Base-by-base conservation (phyloP, 2,888 invertebrate species). In the Augiades crinisus region DNA sequence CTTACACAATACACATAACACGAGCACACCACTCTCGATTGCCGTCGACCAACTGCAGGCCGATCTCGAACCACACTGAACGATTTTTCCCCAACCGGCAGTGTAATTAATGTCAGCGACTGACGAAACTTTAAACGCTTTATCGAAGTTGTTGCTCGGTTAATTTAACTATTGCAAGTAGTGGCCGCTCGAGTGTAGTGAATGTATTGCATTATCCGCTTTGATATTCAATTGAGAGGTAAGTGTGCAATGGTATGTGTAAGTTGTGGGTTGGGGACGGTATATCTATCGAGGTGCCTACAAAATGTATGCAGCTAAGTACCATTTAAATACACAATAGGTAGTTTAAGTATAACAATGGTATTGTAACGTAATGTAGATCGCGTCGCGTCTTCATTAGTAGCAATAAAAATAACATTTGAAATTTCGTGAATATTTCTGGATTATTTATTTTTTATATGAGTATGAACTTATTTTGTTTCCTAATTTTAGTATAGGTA, bases 61-160 rank as follows among this genome's bases (percentile, higher is more conserved):
- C 70, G 64, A 60, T 63, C 62, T 68, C 68, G 65, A 73, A 67
- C 67, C 63, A 68, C 68, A 72, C 68, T 79, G 76, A 78, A 84
- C 85, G 83, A 68, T 75, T 78, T 76, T 79, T 71, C 71, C 73
- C 76, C 33, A 72, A 71, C 70, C 63, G 65, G 70, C 65, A 75
- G 41, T 50, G 69, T 78, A 82, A 84, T 83, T 82, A 82, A 78
- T 81, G 80, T 74, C 82, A 78, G 78, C 80, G 78, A 79, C 75
- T 82, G 78, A 78, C 80, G 78, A 82, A 83, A 80, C 75, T 44
- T 55, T 63, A 63, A 74, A 78, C 68, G 51, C 27, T 49, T 49
- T 51, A 51, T 31, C 49, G 49, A 36, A 36, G 49, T 37, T 51
- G 31, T 44, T 51, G 44, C 43, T 36, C 36, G 27, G 19, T 43